phyloP scores from a whole-genome alignment of 1,140 invertebrate species.

The Schlechtendalia chinensis region DNA sequence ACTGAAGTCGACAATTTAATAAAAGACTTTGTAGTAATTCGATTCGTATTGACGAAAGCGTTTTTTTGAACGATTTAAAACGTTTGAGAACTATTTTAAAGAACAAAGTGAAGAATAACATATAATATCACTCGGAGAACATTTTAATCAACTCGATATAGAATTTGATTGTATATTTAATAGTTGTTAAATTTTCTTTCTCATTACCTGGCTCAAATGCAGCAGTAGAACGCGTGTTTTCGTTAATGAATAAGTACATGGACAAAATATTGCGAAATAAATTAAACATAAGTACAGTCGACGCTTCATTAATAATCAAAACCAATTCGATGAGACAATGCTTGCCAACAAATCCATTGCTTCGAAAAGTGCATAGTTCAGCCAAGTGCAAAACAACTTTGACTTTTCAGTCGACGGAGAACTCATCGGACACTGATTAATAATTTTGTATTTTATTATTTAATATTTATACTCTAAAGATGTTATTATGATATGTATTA shows the following conservation, averaged over 20 bases:
- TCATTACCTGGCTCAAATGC: too few species aligned
- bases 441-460: too few species aligned
- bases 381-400: too few species aligned
- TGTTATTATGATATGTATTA: too few species aligned
- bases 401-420: too few species aligned
- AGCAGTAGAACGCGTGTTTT: too few species aligned
- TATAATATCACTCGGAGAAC: not conserved
- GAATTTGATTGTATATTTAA: too few species aligned
- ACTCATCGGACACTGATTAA: too few species aligned
- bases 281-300: not conserved
- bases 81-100: not conserved
- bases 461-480: too few species aligned
- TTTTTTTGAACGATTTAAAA: not conserved
- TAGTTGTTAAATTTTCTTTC: too few species aligned
- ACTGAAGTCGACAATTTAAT: constrained; percentile 10
- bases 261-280: not conserved
- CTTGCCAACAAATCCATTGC: not conserved
- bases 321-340: not conserved
- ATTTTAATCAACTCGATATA: too few species aligned
- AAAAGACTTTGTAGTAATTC: not conserved
- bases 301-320: not conserved
- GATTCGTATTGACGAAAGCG: not conserved
- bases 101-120: constrained; percentile 9
- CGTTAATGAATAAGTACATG: not conserved
- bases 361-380: too few species aligned